Base-by-base conservation (phyloP, 2,797 vertebrate species). In the Bradypus variegatus region DNA sequence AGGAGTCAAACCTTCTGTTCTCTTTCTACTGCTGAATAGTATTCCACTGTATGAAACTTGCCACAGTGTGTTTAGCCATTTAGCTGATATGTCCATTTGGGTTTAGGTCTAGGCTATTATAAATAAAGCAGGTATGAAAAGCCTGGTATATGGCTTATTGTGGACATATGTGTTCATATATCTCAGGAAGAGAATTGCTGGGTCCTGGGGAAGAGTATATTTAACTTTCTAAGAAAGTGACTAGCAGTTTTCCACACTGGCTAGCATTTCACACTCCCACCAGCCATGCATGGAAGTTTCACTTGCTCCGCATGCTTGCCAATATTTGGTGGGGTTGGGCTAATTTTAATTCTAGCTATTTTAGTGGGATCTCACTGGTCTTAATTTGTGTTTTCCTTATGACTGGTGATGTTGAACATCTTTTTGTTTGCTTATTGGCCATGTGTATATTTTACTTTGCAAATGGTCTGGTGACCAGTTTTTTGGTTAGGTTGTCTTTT, bases 211-310 rank as follows among this genome's bases (percentile, higher is more conserved):
- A 62, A 86, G 50, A 62, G 27, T n/a, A 3, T 72, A 29, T 86
- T 93, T 67, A 76, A 60, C 80, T 84, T 83, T 31, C 53, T 91
- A 75, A 91, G 81, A 83, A 86, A 55, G 55, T 88, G 53, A 64
- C n/a, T 55, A 55, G 25, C 60, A 48, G 7, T 88, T 85, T 94
- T 86, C 62, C 79, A 88, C 50, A 79, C 73, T 67, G 72, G 27
- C 29, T 41, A 53, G 69, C 53, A 31, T 80, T 60, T 72, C 77
- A 25, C 5, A 19, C 7, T 70, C 45, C 50, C 36, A 3, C 53
- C 29, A 69, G n/a, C 21, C 38, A 3, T 0, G 0, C 21, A 25
- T 8, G 31, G 38, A 67, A 64, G 41, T 60, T 86, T 45, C 45
- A 10, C 8, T 53, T n/a, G 36, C 19, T 53, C 36, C 14, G 0